Percentiles rank a stretch among this genome's conserved stretches.
These are phyloP conservation scores for Lathronympha strigana DNA, from an alignment of 2,888 invertebrate genomes.

Conservation along the genomic window DNA sequence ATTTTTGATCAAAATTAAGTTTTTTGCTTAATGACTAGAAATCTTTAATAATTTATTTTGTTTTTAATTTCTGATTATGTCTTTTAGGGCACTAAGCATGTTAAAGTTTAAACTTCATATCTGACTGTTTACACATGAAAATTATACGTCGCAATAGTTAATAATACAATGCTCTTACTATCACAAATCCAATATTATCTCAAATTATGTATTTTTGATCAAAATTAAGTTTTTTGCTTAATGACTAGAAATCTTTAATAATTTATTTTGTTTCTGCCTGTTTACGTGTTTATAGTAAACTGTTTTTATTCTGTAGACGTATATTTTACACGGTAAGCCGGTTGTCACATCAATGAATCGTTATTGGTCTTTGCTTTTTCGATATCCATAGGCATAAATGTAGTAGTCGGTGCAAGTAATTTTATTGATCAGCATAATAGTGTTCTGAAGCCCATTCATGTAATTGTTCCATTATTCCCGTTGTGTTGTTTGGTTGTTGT, in stretches of 20 bases:
- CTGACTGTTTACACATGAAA: background rate
- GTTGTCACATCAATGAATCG: background rate
- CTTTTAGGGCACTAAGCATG: background rate
- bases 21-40: background rate
- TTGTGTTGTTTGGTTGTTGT: slow-evolving; percentile 6
- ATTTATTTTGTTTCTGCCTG: background rate
- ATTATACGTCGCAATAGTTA: slow-evolving; percentile 4
- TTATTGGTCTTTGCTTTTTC: background rate
- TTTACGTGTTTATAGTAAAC: background rate
- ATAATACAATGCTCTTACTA: background rate
- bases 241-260: background rate
- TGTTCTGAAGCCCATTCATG: slow-evolving; percentile 15
- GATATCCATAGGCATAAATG: background rate
- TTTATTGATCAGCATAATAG: slow-evolving; percentile 23
- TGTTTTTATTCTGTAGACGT: too few species aligned
- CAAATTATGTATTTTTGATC: too few species aligned
- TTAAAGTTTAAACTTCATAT: background rate
- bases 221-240: too few species aligned
- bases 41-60: background rate
- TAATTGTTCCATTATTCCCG: background rate
- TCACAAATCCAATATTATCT: too few species aligned
- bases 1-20: too few species aligned
- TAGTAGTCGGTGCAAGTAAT: background rate
- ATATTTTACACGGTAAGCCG: too few species aligned
- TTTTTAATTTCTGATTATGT: background rate